These are phyloP conservation scores for Pipistrellus kuhlii DNA, from an alignment of 2,797 vertebrate genomes.

Conservation along the genomic window DNA sequence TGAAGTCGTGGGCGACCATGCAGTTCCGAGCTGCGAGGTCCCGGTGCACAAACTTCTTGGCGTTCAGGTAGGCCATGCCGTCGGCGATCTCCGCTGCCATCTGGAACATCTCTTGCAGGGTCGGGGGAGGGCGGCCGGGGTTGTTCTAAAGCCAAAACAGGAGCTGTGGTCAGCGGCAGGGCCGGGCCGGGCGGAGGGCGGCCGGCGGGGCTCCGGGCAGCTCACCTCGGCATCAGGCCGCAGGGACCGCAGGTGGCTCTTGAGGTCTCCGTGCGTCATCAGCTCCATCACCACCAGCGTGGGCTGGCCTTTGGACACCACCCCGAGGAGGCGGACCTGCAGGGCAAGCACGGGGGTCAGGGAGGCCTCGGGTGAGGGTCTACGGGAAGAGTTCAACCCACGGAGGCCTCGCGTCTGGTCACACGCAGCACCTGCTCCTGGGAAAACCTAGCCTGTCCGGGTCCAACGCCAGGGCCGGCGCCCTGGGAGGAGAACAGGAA, in stretches of 20 bases:
- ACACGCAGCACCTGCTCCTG: background rate
- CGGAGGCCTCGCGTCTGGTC: accelerated
- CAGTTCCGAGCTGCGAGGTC: slow-evolving; percentile 99
- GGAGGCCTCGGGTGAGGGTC: background rate
- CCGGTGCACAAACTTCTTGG: slow-evolving; percentile 98
- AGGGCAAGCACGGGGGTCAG: accelerated
- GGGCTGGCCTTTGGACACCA: slow-evolving; percentile 98
- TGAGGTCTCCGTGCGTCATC: slow-evolving; percentile 98
- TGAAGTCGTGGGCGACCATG: slow-evolving; percentile 97
- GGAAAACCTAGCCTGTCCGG: background rate
- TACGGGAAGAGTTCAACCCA: accelerated
- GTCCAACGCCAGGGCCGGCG: background rate
- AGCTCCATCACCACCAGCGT: slow-evolving; percentile 98
- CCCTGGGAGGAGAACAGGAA: too few species aligned
- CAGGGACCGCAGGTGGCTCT: slow-evolving; percentile 96
- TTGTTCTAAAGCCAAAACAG: slow-evolving; percentile 90
- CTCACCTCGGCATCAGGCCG: slow-evolving; percentile 96
- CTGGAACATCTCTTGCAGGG: slow-evolving; percentile 96
- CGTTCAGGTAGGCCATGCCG: slow-evolving; percentile 98
- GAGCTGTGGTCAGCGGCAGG: background rate
- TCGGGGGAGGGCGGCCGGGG: slow-evolving; percentile 93
- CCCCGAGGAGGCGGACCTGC: slow-evolving; percentile 96
- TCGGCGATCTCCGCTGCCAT: slow-evolving; percentile 98
- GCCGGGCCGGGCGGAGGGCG: background rate
- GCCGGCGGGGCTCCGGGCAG: accelerated